Percentiles rank a stretch among this genome's conserved stretches.
phyloP scores from a whole-genome alignment of 1,140 invertebrate genomes.

The Aphaenogaster ashmeadi region DNA sequence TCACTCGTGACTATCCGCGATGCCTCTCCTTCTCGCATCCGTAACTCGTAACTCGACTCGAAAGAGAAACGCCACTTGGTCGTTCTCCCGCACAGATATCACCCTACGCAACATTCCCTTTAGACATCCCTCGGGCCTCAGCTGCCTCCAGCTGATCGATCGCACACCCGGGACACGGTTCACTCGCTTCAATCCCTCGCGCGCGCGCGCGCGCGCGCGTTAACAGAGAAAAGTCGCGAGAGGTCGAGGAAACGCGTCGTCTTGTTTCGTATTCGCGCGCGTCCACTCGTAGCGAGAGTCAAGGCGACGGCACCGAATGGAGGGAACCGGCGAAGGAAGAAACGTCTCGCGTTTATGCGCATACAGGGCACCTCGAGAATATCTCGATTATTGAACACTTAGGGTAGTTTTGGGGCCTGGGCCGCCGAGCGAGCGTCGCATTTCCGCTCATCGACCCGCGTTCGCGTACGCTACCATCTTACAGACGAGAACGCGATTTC shows the following conservation, averaged over 20 bases:
- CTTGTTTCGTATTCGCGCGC: neutral
- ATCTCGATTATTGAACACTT: conserved; percentile 85
- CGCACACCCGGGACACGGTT: neutral
- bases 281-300: conserved; percentile 10
- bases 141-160: neutral
- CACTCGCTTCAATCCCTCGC: neutral
- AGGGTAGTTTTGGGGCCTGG: conserved; percentile 83
- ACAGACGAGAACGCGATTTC: neutral
- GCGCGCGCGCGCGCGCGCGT: conserved; percentile 63
- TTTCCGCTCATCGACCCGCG: conserved; percentile 45
- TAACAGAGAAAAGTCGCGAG: conserved; percentile 65
- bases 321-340: conserved; percentile 74
- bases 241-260: conserved; percentile 49
- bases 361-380: conserved; percentile 80
- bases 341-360: conserved; percentile 71
- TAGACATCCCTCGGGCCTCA: neutral
- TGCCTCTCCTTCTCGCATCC: neutral
- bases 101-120: neutral
- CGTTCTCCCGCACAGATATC: neutral
- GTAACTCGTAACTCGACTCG: conserved; percentile 1
- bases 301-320: conserved; percentile 28
- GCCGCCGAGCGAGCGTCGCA: conserved; percentile 76
- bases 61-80: neutral
- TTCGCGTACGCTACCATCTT: conserved; percentile 1
- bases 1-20: neutral